A percentile compares a stretch with the other conserved stretches of the same genome.
These are phyloP conservation scores for Poecilia latipinna DNA, from an alignment of 2,113 vertebrate genomes.

Conservation along the genomic window DNA sequence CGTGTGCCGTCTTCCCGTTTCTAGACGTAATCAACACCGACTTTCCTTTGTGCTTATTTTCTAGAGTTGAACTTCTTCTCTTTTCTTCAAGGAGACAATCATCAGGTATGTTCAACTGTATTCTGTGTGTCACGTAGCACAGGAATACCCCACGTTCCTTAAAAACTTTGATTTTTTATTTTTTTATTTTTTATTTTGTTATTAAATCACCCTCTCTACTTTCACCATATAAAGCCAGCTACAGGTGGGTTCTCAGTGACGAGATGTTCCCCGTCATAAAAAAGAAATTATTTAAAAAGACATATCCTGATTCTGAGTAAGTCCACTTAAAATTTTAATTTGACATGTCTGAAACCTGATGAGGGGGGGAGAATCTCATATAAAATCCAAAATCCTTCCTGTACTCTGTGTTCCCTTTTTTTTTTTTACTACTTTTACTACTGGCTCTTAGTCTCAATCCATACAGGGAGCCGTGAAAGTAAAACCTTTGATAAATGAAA, in stretches of 20 bases:
- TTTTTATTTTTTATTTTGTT: no score
- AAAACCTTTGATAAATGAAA: constrained; percentile 28
- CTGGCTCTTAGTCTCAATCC: neutral
- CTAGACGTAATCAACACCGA: neutral
- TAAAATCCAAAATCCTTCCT: constrained; percentile 12
- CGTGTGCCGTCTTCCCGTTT: neutral
- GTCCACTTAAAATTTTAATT: neutral
- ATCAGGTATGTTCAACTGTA: constrained; percentile 86
- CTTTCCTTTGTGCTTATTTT: constrained; percentile 46
- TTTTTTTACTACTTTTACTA: neutral
- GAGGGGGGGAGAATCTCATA: neutral
- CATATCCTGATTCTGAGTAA: neutral
- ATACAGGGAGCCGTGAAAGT: constrained; percentile 13
- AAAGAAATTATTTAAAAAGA: neutral
- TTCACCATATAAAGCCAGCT: no score
- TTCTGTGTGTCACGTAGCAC: neutral
- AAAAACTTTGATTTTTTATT: neutral
- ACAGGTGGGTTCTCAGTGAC: no score
- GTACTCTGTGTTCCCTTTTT: neutral
- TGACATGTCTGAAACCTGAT: neutral
- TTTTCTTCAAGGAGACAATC: constrained; percentile 98
- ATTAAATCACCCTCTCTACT: no score
- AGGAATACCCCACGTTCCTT: neutral
- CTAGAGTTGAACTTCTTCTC: constrained; percentile 98
- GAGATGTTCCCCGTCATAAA: no score